Evolutionary conservation across 2,888 invertebrate genomes (phyloP), one percentile per base, ranked within the genome.

Genomic region (Zhuqinia jingwanae): DNA sequence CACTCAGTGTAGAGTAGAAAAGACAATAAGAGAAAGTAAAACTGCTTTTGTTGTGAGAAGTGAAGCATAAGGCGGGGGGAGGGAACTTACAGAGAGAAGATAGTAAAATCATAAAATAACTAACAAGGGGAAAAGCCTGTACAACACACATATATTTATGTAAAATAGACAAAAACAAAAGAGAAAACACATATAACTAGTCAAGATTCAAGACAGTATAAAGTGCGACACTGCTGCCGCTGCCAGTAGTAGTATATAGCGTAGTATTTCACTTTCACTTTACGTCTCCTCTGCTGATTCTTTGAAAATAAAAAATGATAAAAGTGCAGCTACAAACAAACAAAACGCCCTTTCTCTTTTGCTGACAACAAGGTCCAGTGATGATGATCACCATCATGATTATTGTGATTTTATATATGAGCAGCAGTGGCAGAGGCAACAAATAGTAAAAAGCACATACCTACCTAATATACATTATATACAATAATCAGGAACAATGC

Each of bases 91-190:
- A 27, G 30, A 15, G n/a, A 50, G 25, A 13, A 27, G 25, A 73
- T 13, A 73, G 27, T 11, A 50, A 68, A 50, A 45, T 73, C 70
- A 50, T 73, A 47, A 22, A 70, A 73, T 22, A 42, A 15, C 50
- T 73, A 73, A 73, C 70, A 25, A 73, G 45, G 36, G 36, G 36
- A 36, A 36, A n/a, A 36, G 5, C 36, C 3, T 36, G 47, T 47
- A 73, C n/a, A 68, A 45, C 42, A 42, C 20, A 45, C 36, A 36
- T 58, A 25, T 13, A 20, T 20, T 50, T 50, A 73, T 73, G 50
- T 47, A 73, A 36, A 73, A 73, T 50, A 50, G 50, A 73, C 15
- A 50, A 25, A 25, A 36, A 6, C 36, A 36, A 73, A 47, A 73
- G 36, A 22, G n/a, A 30, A 56, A 56, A 56, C 17, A n/a, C n/a